phyloP scores from a whole-genome alignment of 64 coral and sea anemone genomes.

The Montipora sp. region DNA sequence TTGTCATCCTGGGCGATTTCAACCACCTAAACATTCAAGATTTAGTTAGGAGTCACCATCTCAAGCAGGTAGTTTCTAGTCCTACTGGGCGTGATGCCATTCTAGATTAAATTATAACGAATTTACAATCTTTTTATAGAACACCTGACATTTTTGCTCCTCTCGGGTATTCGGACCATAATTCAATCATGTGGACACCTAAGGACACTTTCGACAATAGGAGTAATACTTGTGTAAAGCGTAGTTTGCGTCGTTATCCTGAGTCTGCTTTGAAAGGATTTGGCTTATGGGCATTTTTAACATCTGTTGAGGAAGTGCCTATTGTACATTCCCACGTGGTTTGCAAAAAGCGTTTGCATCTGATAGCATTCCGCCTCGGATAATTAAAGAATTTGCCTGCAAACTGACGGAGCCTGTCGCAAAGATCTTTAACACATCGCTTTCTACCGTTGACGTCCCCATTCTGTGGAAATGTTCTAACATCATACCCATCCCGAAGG shows the following conservation, averaged over 20 bases:
- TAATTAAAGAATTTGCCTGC: slow-evolving; percentile 61
- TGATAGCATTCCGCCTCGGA: slow-evolving; percentile 41
- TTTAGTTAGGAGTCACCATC: too few relatives aligned
- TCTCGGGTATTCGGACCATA: too few relatives aligned
- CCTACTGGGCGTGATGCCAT: too few relatives aligned
- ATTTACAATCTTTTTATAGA: too few relatives aligned
- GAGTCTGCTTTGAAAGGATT: neutral
- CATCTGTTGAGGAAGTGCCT: neutral
- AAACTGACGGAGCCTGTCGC: slow-evolving; percentile 63
- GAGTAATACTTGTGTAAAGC: too few relatives aligned
- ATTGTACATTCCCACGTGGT: neutral
- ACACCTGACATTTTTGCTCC: too few relatives aligned
- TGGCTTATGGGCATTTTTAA: slow-evolving; percentile 44
- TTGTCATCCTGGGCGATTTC: too few relatives aligned
- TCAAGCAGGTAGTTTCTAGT: too few relatives aligned
- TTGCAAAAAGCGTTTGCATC: slow-evolving; percentile 4
- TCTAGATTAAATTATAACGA: too few relatives aligned
- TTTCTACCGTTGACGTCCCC: slow-evolving; percentile 22
- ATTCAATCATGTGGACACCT: too few relatives aligned
- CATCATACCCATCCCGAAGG: slow-evolving; percentile 60
- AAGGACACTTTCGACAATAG: too few relatives aligned
- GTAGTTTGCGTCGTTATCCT: neutral
- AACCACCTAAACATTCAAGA: too few relatives aligned
- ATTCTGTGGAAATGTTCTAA: slow-evolving; percentile 59
- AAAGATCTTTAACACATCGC: slow-evolving; percentile 49